Base-by-base conservation (phyloP, 2,888 invertebrate genomes). In the Charanyca ferruginea region DNA sequence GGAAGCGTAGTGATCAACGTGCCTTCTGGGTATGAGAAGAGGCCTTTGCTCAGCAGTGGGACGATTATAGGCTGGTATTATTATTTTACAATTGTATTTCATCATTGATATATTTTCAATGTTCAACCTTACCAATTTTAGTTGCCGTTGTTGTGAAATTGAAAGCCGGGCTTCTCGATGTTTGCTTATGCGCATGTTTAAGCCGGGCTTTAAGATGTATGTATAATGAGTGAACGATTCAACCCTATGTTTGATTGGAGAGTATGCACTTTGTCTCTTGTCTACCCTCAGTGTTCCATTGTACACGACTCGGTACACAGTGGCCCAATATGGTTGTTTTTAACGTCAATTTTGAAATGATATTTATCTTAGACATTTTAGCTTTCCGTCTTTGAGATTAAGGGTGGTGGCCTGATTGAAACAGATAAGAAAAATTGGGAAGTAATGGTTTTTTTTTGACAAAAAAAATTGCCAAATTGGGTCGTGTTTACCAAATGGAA, bases 151-250 rank as follows among this genome's bases (percentile, higher is more conserved):
- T 62, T 49, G 45, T 78, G 38, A 65, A 73, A 65, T 73, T 32
- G 11, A 32, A 11, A 11, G 32, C 32, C 11, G 9, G 32, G 32
- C 32, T 32, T 11, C 32, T 11, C 32, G 32, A 11, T 32, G 32
- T 2, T 32, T 25, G 28, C 11, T 9, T 3, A 11, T 1, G 11
- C 32, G 32, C 32, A 11, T 32, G 11, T 25, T 32, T 9, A 11
- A 32, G 32, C 32, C 32, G 2, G 11, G 32, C 32, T 11, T 11
- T 65, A 42, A 20, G 7, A n/a, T 59, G 54, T 77, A n/a, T 59
- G 54, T 77, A 6, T 7, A 32, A 45, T 78, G 64, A 51, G 20
- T 58, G 75, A 58, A 49, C 3, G 41, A 35, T 64, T 79, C 73
- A 73, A 66, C 32, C 41, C 5, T 45, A 9, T 8, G 35, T 49